These are phyloP conservation scores for Nebria ingens DNA, from an alignment of 1,140 invertebrate species.

Conservation along the genomic window DNA sequence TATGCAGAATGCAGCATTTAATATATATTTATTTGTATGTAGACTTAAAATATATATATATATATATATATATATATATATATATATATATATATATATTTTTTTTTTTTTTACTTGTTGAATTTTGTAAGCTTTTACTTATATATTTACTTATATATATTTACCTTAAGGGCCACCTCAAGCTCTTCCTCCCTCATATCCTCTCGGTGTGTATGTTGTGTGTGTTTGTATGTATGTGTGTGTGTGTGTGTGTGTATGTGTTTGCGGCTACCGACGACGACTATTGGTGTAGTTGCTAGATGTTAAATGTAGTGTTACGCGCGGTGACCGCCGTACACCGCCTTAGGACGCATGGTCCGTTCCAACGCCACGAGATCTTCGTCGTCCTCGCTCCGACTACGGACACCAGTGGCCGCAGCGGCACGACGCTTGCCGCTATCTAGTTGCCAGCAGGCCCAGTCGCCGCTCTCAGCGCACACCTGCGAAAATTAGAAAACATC, in stretches of 20 bases:
- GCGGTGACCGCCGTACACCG: background rate
- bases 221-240: background rate
- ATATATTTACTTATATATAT: conserved; percentile 5
- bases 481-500: too few species aligned
- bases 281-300: background rate
- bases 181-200: conserved; percentile 83
- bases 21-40: too few species aligned
- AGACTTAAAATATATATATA: too few species aligned
- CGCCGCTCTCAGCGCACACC: background rate
- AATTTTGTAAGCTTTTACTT: background rate
- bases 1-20: too few species aligned
- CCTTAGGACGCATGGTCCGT: background rate
- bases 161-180: conserved; percentile 82
- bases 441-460: background rate
- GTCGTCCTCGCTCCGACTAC: background rate
- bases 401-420: too few species aligned
- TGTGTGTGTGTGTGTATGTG: too few species aligned
- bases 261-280: too few species aligned
- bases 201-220: background rate
- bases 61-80: too few species aligned
- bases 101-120: too few species aligned
- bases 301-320: background rate
- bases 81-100: too few species aligned
- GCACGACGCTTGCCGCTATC: background rate
- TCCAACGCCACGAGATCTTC: background rate